Percentiles rank a stretch among this genome's conserved stretches.
Conservation (phyloP, 2,797 vertebrate species). For the Sebastes steindachneri region DNA sequence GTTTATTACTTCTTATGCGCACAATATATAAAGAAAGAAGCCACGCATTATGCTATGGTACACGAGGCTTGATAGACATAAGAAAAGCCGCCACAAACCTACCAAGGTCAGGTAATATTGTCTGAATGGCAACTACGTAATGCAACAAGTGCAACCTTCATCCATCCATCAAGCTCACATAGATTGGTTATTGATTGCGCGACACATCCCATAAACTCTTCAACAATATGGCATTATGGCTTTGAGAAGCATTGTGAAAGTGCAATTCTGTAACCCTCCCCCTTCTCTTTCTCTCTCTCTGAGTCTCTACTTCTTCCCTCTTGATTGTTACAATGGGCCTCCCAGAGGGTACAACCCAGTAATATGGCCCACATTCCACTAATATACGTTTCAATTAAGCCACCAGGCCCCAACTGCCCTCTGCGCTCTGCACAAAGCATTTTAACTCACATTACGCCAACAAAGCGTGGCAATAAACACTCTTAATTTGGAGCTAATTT, state of each 20-base stretch:
- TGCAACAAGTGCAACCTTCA: slow-evolving; percentile 32
- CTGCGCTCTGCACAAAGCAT: slow-evolving; percentile 8
- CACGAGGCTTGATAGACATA: background rate
- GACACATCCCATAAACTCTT: slow-evolving; percentile 56
- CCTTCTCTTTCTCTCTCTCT: background rate
- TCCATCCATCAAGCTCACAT: slow-evolving; percentile 66
- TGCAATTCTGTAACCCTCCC: background rate
- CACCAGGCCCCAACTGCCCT: slow-evolving; percentile 8
- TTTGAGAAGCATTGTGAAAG: slow-evolving; percentile 44
- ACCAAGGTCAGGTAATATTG: slow-evolving; percentile 32
- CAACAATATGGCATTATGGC: slow-evolving; percentile 46
- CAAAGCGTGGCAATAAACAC: slow-evolving; percentile 2
- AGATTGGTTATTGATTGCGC: slow-evolving; percentile 78
- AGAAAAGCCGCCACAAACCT: background rate
- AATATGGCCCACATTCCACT: slow-evolving; percentile 75
- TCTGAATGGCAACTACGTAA: slow-evolving; percentile 23
- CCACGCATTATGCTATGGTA: background rate
- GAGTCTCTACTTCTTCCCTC: slow-evolving; percentile 13
- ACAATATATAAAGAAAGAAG: background rate
- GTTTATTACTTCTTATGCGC: slow-evolving; percentile 10
- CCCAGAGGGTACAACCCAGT: slow-evolving; percentile 78
- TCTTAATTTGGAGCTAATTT: slow-evolving; percentile 4
- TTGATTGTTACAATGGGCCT: slow-evolving; percentile 52
- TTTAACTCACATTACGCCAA: slow-evolving; percentile 30
- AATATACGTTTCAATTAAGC: slow-evolving; percentile 64